A percentile compares a stretch with the other conserved stretches of the same genome.
Conservation (phyloP, 2,888 invertebrate genomes). For the Callinectes sapidus region DNA sequence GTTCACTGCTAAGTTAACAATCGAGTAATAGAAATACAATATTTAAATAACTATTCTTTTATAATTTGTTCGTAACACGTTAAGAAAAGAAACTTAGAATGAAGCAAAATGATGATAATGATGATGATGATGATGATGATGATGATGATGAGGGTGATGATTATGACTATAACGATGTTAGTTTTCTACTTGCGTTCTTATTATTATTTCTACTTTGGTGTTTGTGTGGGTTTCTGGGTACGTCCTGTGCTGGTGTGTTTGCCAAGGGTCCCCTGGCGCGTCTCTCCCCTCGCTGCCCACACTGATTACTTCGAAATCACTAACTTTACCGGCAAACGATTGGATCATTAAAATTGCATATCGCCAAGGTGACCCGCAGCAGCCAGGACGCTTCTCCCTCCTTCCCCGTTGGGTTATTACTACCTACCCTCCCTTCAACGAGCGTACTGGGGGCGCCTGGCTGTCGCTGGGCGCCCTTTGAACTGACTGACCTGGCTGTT, state of each 20-base stretch:
- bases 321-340: conserved; percentile 33
- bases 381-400: too few species aligned
- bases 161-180: neutral
- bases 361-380: neutral
- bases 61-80: too few species aligned
- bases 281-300: conserved; percentile 3
- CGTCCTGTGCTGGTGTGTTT: neutral
- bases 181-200: neutral
- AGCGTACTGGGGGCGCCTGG: neutral
- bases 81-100: too few species aligned
- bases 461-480: neutral
- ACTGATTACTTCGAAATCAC: conserved; percentile 7
- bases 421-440: neutral
- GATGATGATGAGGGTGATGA: too few species aligned
- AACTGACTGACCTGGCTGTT: neutral
- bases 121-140: too few species aligned
- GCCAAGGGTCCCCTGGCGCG: neutral
- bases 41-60: too few species aligned
- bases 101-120: too few species aligned
- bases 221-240: neutral
- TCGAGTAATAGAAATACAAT: too few species aligned
- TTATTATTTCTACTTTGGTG: neutral
- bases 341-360: conserved; percentile 12
- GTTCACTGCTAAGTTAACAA: too few species aligned
- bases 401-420: neutral